Conservation (phyloP, 2,797 vertebrate genomes). For the Kryptolebias ocellatus region DNA sequence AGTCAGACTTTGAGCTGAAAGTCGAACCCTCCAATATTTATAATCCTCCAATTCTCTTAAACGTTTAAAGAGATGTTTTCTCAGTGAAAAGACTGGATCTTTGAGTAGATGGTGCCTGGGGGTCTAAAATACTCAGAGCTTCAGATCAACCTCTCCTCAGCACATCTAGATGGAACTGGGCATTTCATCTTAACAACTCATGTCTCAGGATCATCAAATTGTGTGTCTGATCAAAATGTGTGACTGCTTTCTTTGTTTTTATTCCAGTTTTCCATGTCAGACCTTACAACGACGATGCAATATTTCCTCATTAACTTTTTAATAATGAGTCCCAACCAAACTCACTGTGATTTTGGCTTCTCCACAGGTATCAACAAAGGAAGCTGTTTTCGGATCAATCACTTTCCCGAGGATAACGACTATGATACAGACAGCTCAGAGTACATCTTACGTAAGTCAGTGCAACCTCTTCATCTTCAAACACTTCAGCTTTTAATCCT, state of each 20-base stretch:
- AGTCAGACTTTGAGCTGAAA: slow-evolving; percentile 52
- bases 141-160: slow-evolving; percentile 48
- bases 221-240: neutral
- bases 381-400: slow-evolving; percentile 97
- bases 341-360: slow-evolving; percentile 33
- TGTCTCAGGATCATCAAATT: slow-evolving; percentile 8
- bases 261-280: neutral
- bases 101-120: slow-evolving; percentile 63
- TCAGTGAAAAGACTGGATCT: slow-evolving; percentile 43
- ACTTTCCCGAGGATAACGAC: slow-evolving; percentile 98
- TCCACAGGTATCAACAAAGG: slow-evolving; percentile 92
- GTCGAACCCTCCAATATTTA: slow-evolving; percentile 69
- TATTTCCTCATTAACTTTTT: slow-evolving; percentile 6
- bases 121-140: slow-evolving; percentile 42
- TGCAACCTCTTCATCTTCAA: slow-evolving; percentile 48
- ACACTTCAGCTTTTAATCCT: slow-evolving; percentile 48
- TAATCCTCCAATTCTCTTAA: slow-evolving; percentile 68
- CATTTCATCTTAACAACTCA: slow-evolving; percentile 1
- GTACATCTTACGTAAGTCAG: slow-evolving; percentile 95
- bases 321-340: slow-evolving; percentile 18
- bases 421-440: slow-evolving; percentile 98
- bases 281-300: neutral
- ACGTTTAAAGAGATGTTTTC: slow-evolving; percentile 54
- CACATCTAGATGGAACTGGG: slow-evolving; percentile 29
- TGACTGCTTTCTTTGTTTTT: neutral